Evolutionary conservation across 2,888 invertebrate species (phyloP).

Genomic region (Gastrophysa polygoni): DNA sequence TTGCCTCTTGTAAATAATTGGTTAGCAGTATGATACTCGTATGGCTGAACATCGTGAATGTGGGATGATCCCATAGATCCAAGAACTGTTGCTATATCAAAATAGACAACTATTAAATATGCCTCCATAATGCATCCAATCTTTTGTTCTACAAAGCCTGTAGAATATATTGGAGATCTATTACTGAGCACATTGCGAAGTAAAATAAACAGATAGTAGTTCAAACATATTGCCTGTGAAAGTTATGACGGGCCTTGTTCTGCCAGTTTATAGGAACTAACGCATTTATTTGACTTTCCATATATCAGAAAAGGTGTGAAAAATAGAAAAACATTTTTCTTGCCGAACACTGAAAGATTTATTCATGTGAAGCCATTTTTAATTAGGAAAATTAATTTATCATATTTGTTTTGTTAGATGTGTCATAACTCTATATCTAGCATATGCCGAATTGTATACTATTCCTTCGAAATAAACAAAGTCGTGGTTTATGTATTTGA

Average conservation of each 20-base stretch:
- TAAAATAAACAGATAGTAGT: conserved; percentile 39
- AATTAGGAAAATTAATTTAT: conserved; percentile 27
- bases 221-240: conserved; percentile 32
- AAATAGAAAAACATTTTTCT: conserved; percentile 32
- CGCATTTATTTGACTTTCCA: conserved; percentile 32
- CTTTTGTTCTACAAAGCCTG: background rate
- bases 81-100: background rate
- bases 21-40: background rate
- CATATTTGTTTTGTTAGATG: conserved; percentile 37
- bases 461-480: conserved; percentile 35
- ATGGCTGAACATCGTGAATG: background rate
- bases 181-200: conserved; percentile 35
- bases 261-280: conserved; percentile 30
- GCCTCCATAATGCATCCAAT: background rate
- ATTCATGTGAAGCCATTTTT: conserved; percentile 35
- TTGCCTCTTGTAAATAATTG: background rate
- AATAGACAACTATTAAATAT: background rate
- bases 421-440: conserved; percentile 34
- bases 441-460: conserved; percentile 38
- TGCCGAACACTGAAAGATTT: conserved; percentile 34
- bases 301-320: conserved; percentile 36
- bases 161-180: conserved; percentile 18
- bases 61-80: background rate
- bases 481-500: conserved; percentile 30
- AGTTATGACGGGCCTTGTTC: conserved; percentile 33